phyloP scores from a whole-genome alignment of 1,140 invertebrate species.

The Lamellibrachia luymesi region DNA sequence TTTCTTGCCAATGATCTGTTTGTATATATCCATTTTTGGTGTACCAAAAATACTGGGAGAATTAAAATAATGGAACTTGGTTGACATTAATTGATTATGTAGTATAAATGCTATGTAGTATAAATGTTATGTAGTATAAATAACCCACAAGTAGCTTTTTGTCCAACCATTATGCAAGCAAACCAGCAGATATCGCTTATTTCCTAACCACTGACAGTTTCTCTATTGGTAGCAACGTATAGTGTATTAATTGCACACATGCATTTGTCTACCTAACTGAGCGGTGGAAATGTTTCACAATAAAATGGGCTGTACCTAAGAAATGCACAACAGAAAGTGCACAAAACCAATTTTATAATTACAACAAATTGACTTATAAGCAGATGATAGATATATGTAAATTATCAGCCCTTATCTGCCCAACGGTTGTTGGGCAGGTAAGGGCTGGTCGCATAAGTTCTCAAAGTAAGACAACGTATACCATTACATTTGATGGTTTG shows the following conservation, averaged over 20 bases:
- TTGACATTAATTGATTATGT: no score
- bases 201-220: slow-evolving; percentile 4
- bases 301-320: not conserved
- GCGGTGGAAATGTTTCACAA: not conserved
- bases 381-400: not conserved
- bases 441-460: no score
- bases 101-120: no score
- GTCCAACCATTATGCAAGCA: not conserved
- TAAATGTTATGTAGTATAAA: no score
- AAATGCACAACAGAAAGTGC: no score
- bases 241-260: not conserved
- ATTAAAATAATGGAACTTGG: no score
- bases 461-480: no score
- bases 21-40: not conserved
- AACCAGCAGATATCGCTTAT: not conserved
- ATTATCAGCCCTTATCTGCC: no score
- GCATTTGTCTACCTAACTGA: not conserved
- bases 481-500: no score
- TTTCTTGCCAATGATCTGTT: not conserved
- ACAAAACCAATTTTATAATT: not conserved
- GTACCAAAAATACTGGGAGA: no score
- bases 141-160: no score
- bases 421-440: no score
- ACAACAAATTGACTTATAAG: not conserved
- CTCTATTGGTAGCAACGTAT: not conserved